These are phyloP conservation scores for Rhabditophanes sp. DNA, from an alignment of 2,888 invertebrate species.

Conservation along the genomic window DNA sequence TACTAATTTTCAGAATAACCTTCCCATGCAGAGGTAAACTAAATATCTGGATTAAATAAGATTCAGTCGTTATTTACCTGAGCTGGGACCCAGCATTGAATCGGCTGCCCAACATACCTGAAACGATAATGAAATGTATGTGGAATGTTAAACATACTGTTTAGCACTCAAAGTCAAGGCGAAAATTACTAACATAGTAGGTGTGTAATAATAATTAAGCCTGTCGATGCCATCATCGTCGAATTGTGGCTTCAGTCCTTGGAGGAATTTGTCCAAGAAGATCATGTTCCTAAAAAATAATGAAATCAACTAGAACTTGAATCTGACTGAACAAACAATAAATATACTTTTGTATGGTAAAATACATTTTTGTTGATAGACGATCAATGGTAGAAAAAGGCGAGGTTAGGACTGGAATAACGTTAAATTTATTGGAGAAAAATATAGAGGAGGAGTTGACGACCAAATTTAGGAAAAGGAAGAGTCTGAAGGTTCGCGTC, in stretches of 20 bases:
- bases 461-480: too few relatives aligned
- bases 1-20: slow-evolving; percentile 44
- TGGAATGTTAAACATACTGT: slow-evolving; percentile 20
- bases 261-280: slow-evolving; percentile 42
- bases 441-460: too few relatives aligned
- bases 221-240: slow-evolving; percentile 43
- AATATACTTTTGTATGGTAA: too few relatives aligned
- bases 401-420: too few relatives aligned
- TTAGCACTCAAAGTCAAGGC: slow-evolving; percentile 41
- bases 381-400: too few relatives aligned
- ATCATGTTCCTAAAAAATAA: slow-evolving; percentile 21
- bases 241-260: slow-evolving; percentile 41
- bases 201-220: slow-evolving; percentile 41
- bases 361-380: too few relatives aligned
- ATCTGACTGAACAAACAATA: too few relatives aligned
- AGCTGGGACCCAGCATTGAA: slow-evolving; percentile 44
- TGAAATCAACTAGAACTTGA: too few relatives aligned
- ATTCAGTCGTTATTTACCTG: slow-evolving; percentile 27
- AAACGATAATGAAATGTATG: slow-evolving; percentile 4
- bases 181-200: slow-evolving; percentile 41
- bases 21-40: slow-evolving; percentile 36
- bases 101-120: slow-evolving; percentile 42
- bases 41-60: slow-evolving; percentile 9
- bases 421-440: too few relatives aligned
- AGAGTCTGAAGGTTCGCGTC: too few relatives aligned